Percentiles rank a stretch among this genome's conserved stretches.
Conservation (phyloP, 2,888 invertebrate species). For the Esperia sulphurella region DNA sequence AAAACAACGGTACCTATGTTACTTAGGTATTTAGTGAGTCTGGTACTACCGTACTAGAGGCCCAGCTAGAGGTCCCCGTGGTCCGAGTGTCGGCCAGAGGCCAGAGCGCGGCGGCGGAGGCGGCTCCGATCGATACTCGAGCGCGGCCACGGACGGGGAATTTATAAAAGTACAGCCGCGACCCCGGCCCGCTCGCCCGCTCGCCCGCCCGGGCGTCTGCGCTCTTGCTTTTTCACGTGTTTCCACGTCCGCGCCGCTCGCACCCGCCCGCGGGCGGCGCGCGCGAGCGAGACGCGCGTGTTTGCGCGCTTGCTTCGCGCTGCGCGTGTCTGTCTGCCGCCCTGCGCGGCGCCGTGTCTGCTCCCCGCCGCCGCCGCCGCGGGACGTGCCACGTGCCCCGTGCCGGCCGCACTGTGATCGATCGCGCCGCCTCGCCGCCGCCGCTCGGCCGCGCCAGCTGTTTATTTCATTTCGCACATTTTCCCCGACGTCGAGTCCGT, state of each 20-base stretch:
- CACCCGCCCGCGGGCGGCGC: constrained; percentile 8
- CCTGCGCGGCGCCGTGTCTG: constrained; percentile 59
- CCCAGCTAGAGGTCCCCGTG: no score
- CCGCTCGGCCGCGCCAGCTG: constrained; percentile 41
- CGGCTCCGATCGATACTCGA: constrained; percentile 3
- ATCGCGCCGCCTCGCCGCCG: constrained; percentile 43
- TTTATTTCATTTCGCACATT: no score
- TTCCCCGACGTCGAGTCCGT: no score
- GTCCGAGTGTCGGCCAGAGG: constrained; percentile 4
- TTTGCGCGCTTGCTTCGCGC: constrained; percentile 41
- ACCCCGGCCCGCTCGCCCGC: constrained; percentile 11
- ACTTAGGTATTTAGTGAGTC: no score
- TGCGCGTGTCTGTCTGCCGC: constrained; percentile 69
- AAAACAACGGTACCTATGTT: no score
- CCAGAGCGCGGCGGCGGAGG: constrained; percentile 4
- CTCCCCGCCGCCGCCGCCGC: constrained; percentile 37
- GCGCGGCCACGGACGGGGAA: constrained; percentile 27
- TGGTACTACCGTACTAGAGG: no score
- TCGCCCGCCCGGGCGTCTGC: constrained; percentile 51
- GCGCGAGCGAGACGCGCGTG: constrained; percentile 36
- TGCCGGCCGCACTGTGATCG: constrained; percentile 68
- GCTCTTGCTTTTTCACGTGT: constrained; percentile 65
- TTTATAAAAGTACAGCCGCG: constrained; percentile 37
- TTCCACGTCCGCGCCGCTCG: constrained; percentile 28
- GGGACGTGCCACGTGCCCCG: constrained; percentile 48